These are phyloP conservation scores for Megaceryle maxima DNA, from an alignment of 2,113 vertebrate genomes.

Conservation along the genomic window DNA sequence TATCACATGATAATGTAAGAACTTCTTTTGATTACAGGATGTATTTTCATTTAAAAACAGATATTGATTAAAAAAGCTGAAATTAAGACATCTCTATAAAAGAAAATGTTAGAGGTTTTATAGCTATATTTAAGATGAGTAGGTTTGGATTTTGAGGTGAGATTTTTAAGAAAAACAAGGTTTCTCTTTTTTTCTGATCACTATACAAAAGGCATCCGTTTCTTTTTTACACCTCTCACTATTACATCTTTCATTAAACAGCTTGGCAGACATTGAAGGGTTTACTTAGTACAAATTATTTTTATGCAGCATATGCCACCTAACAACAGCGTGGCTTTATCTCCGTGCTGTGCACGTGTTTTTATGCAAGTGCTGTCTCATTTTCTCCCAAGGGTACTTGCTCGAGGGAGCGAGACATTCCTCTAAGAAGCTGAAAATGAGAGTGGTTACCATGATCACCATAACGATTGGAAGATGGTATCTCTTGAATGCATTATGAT, in stretches of 20 bases:
- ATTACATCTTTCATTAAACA: slow-evolving; percentile 13
- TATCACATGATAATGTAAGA: neutral
- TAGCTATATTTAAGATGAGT: neutral
- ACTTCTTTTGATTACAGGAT: neutral
- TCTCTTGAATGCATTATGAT: neutral
- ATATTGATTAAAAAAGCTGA: neutral
- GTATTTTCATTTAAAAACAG: neutral
- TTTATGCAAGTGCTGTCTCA: slow-evolving; percentile 43
- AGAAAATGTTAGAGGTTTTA: neutral
- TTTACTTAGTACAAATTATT: slow-evolving; percentile 9
- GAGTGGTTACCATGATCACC: slow-evolving; percentile 53
- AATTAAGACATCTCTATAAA: neutral
- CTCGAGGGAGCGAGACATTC: neutral
- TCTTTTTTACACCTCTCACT: neutral
- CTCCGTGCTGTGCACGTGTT: neutral
- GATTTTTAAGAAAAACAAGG: neutral
- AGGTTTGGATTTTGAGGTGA: neutral
- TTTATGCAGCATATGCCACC: neutral
- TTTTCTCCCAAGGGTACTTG: slow-evolving; percentile 27
- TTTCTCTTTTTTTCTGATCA: neutral
- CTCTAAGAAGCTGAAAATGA: slow-evolving; percentile 49
- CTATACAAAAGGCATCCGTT: neutral
- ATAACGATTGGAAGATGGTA: neutral
- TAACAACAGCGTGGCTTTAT: slow-evolving; percentile 21
- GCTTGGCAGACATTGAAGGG: neutral